Evolutionary conservation across 2,888 invertebrate genomes (phyloP), one percentile per base, ranked within the genome.

Genomic region (Latrodectus elegans): DNA sequence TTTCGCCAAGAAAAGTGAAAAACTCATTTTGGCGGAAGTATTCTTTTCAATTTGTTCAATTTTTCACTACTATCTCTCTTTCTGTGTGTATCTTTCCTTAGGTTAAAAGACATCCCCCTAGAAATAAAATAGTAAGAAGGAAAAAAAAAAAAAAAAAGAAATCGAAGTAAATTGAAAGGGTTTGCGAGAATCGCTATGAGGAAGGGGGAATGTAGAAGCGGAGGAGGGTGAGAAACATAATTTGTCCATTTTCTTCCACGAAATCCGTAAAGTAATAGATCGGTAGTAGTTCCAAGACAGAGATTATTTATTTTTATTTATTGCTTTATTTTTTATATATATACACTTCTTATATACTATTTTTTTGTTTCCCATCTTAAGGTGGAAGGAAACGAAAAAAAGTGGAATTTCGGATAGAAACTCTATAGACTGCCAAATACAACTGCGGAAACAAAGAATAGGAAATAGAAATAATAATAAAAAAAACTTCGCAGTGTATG

Each of bases 261-360:
- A 87, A 82, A 87, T 87, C 87, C 87, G 86, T 81, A 86, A 86
- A 86, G 86, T 86, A 86, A 86, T 86, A 86, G 86, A 86, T 86
- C 86, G 80, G 60, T 64, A 65, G 80, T 81, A 76, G 74, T 86
- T 71, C 17, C 60, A 74, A 86, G 80, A 86, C 81, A 38, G 86
- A 86, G 86, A 86, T 86, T 86, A 86, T 86, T 86, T 86, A 81
- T 80, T 86, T 84, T 86, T 78, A 38, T 38, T 60, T 49, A 60
- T n/a, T 52, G 51, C 65, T 64, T 14, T 81, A n/a, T 75, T 74
- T 72, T 64, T 65, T 82, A 53, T 76, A 76, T 83, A 74, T 77
- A 65, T 73, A 53, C 64, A 14, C 53, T 84, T 72, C 52, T 17
- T 73, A 60, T 60, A 0, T 60, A 9, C 14, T 60, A n/a, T 72